Evolutionary conservation across 2,797 vertebrate genomes (phyloP).

Genomic region (Phylloscopus collybita): DNA sequence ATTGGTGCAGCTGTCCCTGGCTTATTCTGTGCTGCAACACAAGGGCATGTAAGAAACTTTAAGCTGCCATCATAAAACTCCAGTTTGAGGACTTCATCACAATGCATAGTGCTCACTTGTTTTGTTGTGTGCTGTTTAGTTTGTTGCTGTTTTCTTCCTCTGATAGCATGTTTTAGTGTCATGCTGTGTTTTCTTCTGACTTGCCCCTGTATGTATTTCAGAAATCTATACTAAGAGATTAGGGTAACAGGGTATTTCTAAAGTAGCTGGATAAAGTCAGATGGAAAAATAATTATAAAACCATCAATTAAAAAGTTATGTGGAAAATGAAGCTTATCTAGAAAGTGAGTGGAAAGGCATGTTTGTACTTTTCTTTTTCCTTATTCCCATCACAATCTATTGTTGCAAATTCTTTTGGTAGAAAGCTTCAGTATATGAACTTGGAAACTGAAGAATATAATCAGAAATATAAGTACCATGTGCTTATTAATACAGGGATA

Average conservation of each 20-base stretch:
- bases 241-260: not conserved
- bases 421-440: not conserved
- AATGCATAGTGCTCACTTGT: not conserved
- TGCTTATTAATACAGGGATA: not conserved
- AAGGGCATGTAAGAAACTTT: constrained; percentile 67
- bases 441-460: not conserved
- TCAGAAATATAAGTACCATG: not conserved
- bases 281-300: not conserved
- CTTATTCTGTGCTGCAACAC: constrained; percentile 52
- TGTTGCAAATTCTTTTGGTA: not conserved
- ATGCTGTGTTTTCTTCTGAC: not conserved
- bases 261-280: constrained; percentile 36
- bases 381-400: not conserved
- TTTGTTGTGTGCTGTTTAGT: not conserved
- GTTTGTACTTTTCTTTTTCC: not conserved
- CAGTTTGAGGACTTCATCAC: constrained; percentile 80
- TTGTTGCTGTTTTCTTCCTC: constrained; percentile 12
- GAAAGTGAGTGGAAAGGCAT: not conserved
- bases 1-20: constrained; percentile 78
- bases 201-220: not conserved
- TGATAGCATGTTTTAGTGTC: constrained; percentile 3
- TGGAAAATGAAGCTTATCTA: not conserved
- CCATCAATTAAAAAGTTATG: not conserved
- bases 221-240: not conserved
- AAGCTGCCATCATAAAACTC: constrained; percentile 63